These are phyloP conservation scores for Atopsyche davidsoni DNA, from an alignment of 1,140 invertebrate species.

Conservation along the genomic window DNA sequence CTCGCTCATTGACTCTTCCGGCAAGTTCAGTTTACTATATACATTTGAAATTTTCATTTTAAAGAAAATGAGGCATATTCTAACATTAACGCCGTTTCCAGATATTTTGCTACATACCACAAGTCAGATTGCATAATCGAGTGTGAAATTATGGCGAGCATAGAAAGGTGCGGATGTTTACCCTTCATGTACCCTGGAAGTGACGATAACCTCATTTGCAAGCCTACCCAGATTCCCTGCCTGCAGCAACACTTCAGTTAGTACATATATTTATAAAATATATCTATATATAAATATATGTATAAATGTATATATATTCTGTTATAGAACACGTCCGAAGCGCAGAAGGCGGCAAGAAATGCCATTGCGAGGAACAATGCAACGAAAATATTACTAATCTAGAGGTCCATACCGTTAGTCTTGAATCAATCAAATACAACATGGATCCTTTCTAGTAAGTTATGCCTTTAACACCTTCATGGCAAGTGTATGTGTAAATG, in stretches of 20 bases:
- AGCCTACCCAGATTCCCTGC: constrained; percentile 16
- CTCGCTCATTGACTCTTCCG: too few relatives aligned
- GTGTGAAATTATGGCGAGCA: constrained; percentile 36
- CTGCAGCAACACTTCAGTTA: constrained; percentile 19
- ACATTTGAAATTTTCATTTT: neutral
- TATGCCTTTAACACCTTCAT: too few relatives aligned
- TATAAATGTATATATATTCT: neutral
- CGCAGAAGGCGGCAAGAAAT: constrained; percentile 21
- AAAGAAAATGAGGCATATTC: neutral
- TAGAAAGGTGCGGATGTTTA: constrained; percentile 39
- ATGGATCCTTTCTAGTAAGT: constrained; percentile 35
- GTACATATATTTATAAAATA: neutral
- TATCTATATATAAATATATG: neutral
- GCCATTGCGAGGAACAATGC: constrained; percentile 37
- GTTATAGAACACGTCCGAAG: constrained; percentile 12
- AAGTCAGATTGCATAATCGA: constrained; percentile 42
- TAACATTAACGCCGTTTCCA: constrained; percentile 28
- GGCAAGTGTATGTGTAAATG: too few relatives aligned
- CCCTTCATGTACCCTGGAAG: constrained; percentile 36
- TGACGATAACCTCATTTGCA: constrained; percentile 15
- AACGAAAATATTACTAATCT: constrained; percentile 32
- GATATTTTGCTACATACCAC: constrained; percentile 32
- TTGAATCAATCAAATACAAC: constrained; percentile 30
- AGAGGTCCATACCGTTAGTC: constrained; percentile 30
- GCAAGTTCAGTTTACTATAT: too few relatives aligned